Evolutionary conservation across 2,113 vertebrate genomes (phyloP).

Genomic region (Platysteira castanea): DNA sequence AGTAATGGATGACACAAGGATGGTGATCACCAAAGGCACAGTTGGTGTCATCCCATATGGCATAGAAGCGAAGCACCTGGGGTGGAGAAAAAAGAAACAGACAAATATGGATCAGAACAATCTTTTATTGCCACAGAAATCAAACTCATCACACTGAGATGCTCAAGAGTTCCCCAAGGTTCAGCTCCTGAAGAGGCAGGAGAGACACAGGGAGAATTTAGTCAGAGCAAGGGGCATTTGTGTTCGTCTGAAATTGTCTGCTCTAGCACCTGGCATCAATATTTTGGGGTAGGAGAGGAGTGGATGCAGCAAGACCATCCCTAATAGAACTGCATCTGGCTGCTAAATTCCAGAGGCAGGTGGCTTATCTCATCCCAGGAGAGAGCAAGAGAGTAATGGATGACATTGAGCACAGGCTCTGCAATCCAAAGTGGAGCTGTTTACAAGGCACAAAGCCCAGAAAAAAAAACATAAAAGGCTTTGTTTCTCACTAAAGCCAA

Average conservation of each 20-base stretch:
- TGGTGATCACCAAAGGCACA: constrained; percentile 73
- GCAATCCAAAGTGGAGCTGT: neutral
- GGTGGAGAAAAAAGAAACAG: neutral
- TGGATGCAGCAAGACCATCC: neutral
- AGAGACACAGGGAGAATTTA: neutral
- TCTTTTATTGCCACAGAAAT: neutral
- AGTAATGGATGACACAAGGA: constrained; percentile 83
- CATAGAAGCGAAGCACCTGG: constrained; percentile 91
- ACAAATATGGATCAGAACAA: neutral
- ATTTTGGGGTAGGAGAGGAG: neutral
- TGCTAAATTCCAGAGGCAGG: neutral
- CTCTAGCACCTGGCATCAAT: neutral
- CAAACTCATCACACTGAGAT: neutral
- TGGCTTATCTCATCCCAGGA: neutral
- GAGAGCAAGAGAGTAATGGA: neutral
- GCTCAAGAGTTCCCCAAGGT: neutral
- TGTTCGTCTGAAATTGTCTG: neutral
- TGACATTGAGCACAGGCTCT: neutral
- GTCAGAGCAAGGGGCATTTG: neutral
- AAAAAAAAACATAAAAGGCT: neutral
- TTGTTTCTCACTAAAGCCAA: neutral
- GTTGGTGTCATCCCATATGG: constrained; percentile 81
- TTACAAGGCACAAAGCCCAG: neutral
- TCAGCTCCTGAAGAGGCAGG: neutral
- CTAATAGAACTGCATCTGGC: neutral